Percentiles rank a stretch among this genome's conserved stretches.
phyloP scores from a whole-genome alignment of 2,888 invertebrate genomes.

The Orthosia incerta region DNA sequence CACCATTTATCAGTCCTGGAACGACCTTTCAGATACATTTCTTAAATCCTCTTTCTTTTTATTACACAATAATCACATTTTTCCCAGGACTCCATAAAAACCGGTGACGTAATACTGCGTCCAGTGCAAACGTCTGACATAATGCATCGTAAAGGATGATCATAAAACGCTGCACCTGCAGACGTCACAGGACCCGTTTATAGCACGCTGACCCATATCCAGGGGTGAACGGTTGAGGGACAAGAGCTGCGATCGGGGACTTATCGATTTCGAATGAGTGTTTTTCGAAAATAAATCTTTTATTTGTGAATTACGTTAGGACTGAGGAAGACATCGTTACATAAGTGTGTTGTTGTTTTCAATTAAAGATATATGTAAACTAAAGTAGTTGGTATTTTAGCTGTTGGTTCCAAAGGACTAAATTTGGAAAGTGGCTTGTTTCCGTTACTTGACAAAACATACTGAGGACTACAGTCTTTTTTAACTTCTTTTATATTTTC shows the following conservation, averaged over 20 bases:
- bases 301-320: not conserved
- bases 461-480: too few species aligned
- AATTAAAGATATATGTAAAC: too few species aligned
- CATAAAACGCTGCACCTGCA: conserved; percentile 63
- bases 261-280: conserved; percentile 35
- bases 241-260: conserved; percentile 45
- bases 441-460: too few species aligned
- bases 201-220: conserved; percentile 84
- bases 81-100: conserved; percentile 20
- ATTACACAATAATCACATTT: not conserved
- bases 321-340: not conserved
- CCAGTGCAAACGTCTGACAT: conserved; percentile 21
- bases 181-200: conserved; percentile 79
- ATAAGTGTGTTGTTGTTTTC: too few species aligned
- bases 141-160: conserved; percentile 58
- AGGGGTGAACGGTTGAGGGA: conserved; percentile 72
- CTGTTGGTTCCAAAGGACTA: too few species aligned
- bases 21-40: not conserved
- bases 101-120: conserved; percentile 18
- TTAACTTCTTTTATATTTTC: too few species aligned
- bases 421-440: too few species aligned
- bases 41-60: not conserved
- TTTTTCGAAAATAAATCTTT: not conserved
- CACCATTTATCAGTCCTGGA: fast-evolving
- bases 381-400: too few species aligned